Base-by-base conservation (phyloP, 2,888 invertebrate genomes). In the Frankliniella fusca region DNA sequence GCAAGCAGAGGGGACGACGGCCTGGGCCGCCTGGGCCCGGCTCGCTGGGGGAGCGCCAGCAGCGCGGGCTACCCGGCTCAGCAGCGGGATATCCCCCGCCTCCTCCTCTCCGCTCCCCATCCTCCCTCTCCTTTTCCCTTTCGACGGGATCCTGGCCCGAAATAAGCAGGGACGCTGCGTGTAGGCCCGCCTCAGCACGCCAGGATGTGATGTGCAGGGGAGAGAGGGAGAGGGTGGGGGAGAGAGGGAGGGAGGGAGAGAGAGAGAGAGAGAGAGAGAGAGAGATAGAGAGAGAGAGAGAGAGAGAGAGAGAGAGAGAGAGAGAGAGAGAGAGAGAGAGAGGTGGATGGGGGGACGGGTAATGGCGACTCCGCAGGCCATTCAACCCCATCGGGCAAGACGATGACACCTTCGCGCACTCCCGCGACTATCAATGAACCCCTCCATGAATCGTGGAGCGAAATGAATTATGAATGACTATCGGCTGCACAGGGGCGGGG, bases 301-400 rank as follows among this genome's bases (percentile, higher is more conserved):
- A 48, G 65, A 82, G 81, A 70, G 48, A 70, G 76, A 15, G 70
- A 80, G n/a, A 49, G 48, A 27, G 27, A 54, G n/a, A 82, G 12
- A 70, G 65, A 80, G 81, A 54, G 20, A 61, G 70, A 80, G 81
- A 83, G 88, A 85, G 84, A 88, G 88, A 83, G 88, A 84, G 88
- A 87, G 7, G 88, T 88, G 3, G 88, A 88, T 61, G 87, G 88
- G 28, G 88, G 88, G 83, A 87, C 86, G 11, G 88, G 88, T 7
- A 87, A 87, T 48, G 88, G 88, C 76, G 88, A 88, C 49, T 54
- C 54, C 15, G 54, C 54, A 54, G 54, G 54, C 54, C 54, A 54
- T 38, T 38, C 38, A 38, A 38, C 38, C 38, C 38, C 38, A 38
- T 38, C 38, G 38, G 38, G 38, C 38, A 38, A 38, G 38, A 38